Evolutionary conservation across 2,797 vertebrate species (phyloP), one percentile per base, ranked within the genome.

Genomic region (Ceryle rudis): DNA sequence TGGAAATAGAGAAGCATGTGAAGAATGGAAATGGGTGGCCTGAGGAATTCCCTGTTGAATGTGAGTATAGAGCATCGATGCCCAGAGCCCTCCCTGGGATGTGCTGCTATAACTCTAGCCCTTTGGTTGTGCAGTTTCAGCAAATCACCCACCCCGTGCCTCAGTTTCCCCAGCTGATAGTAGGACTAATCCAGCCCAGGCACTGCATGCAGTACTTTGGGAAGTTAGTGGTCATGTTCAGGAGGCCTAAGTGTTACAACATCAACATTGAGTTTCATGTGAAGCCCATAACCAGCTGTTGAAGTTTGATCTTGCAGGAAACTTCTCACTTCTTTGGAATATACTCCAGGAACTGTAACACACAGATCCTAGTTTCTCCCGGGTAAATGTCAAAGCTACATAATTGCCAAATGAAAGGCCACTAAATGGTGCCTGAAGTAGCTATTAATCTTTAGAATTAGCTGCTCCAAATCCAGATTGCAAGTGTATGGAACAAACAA

Each of bases 371-470:
- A 16, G 1, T 65, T 89, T 85, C 70, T 51, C 71, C 55, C 4
- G 8, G 35, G 49, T 64, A 77, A 80, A 93, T 77, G 86, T 80
- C 93, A 93, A 52, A 90, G 70, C 78, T 57, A 44, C 90, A 23
- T 52, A 72, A 74, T 67, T 94, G 60, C 77, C 85, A 44, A 81
- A 66, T 82, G 49, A 82, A 87, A 88, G 47, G 41, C 52, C 44
- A 64, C 55, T 55, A 79, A 92, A 61, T 57, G 41, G n/a, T 82
- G 75, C 54, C 81, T 89, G 74, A 70, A 70, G 55, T 25, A 77
- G 37, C 42, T n/a, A 71, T 93, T 75, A 42, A 91, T 95, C 89
- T 89, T 61, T 9, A 75, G 69, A 94, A 96, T 92, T 87, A 91
- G 64, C 83, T 67, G 37, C 41, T 95, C 65, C 33, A 58, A 78